Conservation (phyloP, 2,888 invertebrate genomes). For the Dastarcus helophoroides region DNA sequence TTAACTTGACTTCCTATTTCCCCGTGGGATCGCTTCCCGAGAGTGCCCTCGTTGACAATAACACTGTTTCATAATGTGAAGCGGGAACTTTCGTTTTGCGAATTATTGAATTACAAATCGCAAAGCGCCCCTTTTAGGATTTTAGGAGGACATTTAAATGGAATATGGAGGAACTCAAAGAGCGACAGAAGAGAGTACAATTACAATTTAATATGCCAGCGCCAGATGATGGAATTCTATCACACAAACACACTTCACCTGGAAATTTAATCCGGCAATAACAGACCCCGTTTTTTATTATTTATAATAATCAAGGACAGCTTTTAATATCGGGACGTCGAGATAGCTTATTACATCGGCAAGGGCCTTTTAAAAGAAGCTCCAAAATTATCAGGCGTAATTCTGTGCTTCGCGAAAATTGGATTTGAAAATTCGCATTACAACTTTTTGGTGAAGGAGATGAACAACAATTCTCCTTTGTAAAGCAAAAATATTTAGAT, state of each 20-base stretch:
- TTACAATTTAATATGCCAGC: conserved; percentile 19
- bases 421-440: no score
- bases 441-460: no score
- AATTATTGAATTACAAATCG: conserved; percentile 29
- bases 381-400: no score
- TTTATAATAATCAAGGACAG: no score
- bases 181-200: conserved; percentile 18
- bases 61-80: conserved; percentile 23
- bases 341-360: no score
- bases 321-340: no score
- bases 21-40: conserved; percentile 18
- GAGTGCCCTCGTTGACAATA: conserved; percentile 18
- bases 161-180: conserved; percentile 17
- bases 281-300: no score
- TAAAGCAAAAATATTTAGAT: no score
- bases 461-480: no score
- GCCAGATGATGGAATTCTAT: conserved; percentile 18
- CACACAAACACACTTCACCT: conserved; percentile 15
- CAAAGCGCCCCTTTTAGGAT: conserved; percentile 23
- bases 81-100: conserved; percentile 22
- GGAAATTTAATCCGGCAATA: conserved; percentile 16
- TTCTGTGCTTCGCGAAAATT: no score
- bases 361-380: no score
- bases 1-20: conserved; percentile 28
- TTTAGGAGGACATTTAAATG: conserved; percentile 17